Base-by-base conservation (phyloP, 2,888 invertebrate genomes). In the Macrophya annulata region DNA sequence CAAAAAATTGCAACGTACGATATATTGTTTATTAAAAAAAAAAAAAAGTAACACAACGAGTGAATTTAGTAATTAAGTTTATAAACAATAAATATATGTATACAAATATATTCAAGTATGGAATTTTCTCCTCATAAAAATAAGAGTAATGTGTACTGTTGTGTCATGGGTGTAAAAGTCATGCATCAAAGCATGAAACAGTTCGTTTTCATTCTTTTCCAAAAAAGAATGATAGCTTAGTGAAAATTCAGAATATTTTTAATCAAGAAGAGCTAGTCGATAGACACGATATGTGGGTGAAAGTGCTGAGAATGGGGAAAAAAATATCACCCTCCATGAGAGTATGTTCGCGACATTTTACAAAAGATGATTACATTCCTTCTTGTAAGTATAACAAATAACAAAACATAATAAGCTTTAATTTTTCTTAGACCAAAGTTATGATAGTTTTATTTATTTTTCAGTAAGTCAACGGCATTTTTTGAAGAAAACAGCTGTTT, bases 51-150 rank as follows among this genome's bases (percentile, higher is more conserved):
- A 15, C 15, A 51, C 2, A 51, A 51, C 51, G 51, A 51, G 51
- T 51, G 10, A 65, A 31, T 65, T 31, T 65, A 15, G 68, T 9
- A 12, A 6, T 65, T 65, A 12, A 65, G 9, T n/a, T 65, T 65
- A 65, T 31, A 65, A 65, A 65, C 68, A 65, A 65, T 31, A 15
- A 43, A 48, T n/a, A 84, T 48, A 72, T 48, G 48, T 21, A 48
- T 84, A 51, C 51, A 17, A 74, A 37, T 84, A 74, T 84, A 37
- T 74, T 74, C 45, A 77, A 65, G 37, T 77, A 79, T 85, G 85
- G 85, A 85, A 68, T 85, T 85, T 79, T 68, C 85, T 51, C 85
- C 85, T 51, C 68, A 68, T 65, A 65, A 65, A 85, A 79, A 68
- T 51, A 85, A 79, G 48, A 85, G 79, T 51, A 85, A 85, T 40